Percentiles rank a stretch among this genome's conserved stretches.
These are phyloP conservation scores for Dasysyrphus tricinctus DNA, from an alignment of 2,888 invertebrate species.

Conservation along the genomic window DNA sequence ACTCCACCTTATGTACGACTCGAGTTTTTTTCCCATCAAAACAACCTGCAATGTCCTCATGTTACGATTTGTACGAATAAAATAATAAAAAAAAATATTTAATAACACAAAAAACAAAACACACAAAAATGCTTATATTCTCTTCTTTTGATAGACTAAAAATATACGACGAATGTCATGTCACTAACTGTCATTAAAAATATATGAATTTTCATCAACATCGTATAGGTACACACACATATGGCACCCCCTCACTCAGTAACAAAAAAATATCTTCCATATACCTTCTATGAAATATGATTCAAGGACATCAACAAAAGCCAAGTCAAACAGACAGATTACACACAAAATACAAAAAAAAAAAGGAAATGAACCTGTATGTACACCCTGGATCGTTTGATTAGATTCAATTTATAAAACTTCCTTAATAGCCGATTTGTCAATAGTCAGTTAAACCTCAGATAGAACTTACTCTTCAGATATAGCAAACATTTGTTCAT, in stretches of 20 bases:
- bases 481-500: no score
- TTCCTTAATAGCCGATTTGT: no score
- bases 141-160: slow-evolving; percentile 52
- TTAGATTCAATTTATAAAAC: no score
- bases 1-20: not conserved
- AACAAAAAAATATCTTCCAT: slow-evolving; percentile 4
- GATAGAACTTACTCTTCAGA: no score
- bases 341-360: slow-evolving; percentile 13
- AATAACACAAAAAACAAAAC: not conserved
- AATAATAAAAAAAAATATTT: slow-evolving; percentile 9
- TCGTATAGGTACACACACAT: slow-evolving; percentile 16
- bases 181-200: slow-evolving; percentile 72
- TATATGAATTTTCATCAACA: slow-evolving; percentile 63
- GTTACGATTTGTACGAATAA: not conserved
- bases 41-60: slow-evolving; percentile 7
- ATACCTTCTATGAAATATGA: slow-evolving; percentile 29
- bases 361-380: slow-evolving; percentile 29
- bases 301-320: slow-evolving; percentile 69
- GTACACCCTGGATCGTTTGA: not conserved
- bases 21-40: not conserved
- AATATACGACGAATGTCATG: slow-evolving; percentile 69
- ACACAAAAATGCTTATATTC: slow-evolving; percentile 15
- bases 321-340: slow-evolving; percentile 33
- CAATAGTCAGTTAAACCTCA: no score
- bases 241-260: slow-evolving; percentile 11